Base-by-base conservation (phyloP, 2,797 vertebrate species). In the Eurystomus glaucurus region DNA sequence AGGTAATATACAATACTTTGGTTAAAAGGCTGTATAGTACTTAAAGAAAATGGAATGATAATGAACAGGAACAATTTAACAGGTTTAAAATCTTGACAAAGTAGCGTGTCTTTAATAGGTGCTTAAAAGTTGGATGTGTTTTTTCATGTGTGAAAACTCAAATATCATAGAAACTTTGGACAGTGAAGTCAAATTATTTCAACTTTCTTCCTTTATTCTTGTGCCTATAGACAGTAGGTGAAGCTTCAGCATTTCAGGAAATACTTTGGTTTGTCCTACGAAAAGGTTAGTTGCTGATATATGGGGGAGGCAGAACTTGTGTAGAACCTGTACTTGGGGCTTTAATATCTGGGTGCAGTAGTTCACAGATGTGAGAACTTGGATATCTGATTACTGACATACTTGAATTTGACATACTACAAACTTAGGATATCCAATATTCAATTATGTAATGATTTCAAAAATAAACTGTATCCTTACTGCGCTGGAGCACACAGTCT, bases 251-350 rank as follows among this genome's bases (percentile, higher is more conserved):
- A 1, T 58, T 70, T 51, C 68, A 71, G 86, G 65, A 85, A 60
- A 29, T 65, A 16, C 29, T 60, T 60, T 7, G 6, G 14, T 79
- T 84, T 74, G 16, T 76, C 54, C 57, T 60, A 0, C 33, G 19
- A 10, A 65, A 52, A 41, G 1, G 2, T 26, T 45, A 6, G 0
- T 19, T 68, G 46, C 48, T 57, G 29, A 10, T 66, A 2, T 3
- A 3, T 54, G 46, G 11, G 23, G 45, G 21, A 41, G 26, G n/a
- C 2, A 5, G 31, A 75, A 26, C 33, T 25, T 29, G 57, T 55
- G 69, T 55, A 68, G 77, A 17, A 2, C 20, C 15, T 43, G 6
- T 9, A 29, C 35, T 14, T 64, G 52, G n/a, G 62, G 15, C 51
- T 65, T 52, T 62, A 2, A 6, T 58, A 41, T 18, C 35, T 26